Evolutionary conservation across 1,140 invertebrate species (phyloP).

Genomic region (Centruroides sculpturatus): DNA sequence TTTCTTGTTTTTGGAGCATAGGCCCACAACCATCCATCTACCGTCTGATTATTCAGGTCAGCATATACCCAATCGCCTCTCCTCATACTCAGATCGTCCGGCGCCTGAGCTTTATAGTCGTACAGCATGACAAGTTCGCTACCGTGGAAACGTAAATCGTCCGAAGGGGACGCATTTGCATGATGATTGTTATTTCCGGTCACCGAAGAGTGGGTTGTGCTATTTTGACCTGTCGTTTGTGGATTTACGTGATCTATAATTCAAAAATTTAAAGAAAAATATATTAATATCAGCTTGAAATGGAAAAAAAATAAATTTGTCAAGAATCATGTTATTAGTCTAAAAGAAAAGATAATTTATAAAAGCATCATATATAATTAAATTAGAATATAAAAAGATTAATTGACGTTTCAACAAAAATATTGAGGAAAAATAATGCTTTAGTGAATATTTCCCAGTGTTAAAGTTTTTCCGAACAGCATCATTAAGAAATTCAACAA

Average conservation of each 20-base stretch:
- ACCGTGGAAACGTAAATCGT: conserved; percentile 30
- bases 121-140: conserved; percentile 86
- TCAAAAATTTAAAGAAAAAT: neutral
- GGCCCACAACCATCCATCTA: conserved; percentile 89
- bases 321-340: no score
- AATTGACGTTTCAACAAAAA: no score
- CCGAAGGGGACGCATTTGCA: neutral
- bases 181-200: conserved; percentile 8
- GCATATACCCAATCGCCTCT: conserved; percentile 89
- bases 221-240: conserved; percentile 2
- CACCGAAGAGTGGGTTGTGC: neutral
- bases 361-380: no score
- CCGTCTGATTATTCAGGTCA: conserved; percentile 79
- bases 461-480: no score
- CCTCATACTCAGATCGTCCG: conserved; percentile 74
- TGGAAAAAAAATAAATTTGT: no score
- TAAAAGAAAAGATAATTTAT: no score
- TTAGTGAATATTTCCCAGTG: no score
- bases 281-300: no score
- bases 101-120: conserved; percentile 85
- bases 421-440: no score
- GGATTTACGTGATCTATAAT: conserved; percentile 30
- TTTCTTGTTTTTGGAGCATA: conserved; percentile 81
- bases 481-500: no score
- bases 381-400: no score